Conservation (phyloP, 1,140 invertebrate genomes). For the Papilio helenus region DNA sequence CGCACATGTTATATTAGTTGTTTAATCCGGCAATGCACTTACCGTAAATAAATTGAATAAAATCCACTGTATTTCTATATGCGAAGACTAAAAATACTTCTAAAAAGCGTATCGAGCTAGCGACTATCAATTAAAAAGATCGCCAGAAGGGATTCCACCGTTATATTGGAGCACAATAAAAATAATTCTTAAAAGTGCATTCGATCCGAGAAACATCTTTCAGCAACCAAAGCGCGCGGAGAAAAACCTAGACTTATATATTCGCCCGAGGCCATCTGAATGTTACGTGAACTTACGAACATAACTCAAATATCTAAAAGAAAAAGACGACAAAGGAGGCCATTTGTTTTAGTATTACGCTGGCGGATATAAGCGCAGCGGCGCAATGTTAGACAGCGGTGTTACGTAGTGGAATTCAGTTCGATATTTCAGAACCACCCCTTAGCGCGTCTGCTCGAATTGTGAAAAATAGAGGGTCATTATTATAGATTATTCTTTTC, state of each 20-base stretch:
- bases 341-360: slow-evolving; percentile 80
- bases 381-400: slow-evolving; percentile 48
- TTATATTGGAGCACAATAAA: background rate
- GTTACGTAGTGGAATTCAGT: slow-evolving; percentile 51
- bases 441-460: slow-evolving; percentile 56
- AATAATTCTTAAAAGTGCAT: background rate
- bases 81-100: background rate
- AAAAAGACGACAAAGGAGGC: slow-evolving; percentile 71
- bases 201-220: slow-evolving; percentile 3
- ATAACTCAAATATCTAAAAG: slow-evolving; percentile 72
- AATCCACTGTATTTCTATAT: background rate
- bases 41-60: background rate
- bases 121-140: slow-evolving; percentile 6
- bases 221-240: slow-evolving; percentile 23
- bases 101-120: slow-evolving; percentile 1
- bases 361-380: slow-evolving; percentile 64
- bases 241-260: slow-evolving; percentile 30
- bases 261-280: slow-evolving; percentile 42
- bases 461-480: slow-evolving; percentile 59
- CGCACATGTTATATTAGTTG: background rate
- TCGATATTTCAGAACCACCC: slow-evolving; percentile 65
- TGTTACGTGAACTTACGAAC: slow-evolving; percentile 53
- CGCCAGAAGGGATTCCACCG: background rate
- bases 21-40: background rate
- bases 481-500: slow-evolving; percentile 52